Percentiles rank a stretch among this genome's conserved stretches.
phyloP scores from a whole-genome alignment of 2,888 invertebrate genomes.

The Pocota personata region DNA sequence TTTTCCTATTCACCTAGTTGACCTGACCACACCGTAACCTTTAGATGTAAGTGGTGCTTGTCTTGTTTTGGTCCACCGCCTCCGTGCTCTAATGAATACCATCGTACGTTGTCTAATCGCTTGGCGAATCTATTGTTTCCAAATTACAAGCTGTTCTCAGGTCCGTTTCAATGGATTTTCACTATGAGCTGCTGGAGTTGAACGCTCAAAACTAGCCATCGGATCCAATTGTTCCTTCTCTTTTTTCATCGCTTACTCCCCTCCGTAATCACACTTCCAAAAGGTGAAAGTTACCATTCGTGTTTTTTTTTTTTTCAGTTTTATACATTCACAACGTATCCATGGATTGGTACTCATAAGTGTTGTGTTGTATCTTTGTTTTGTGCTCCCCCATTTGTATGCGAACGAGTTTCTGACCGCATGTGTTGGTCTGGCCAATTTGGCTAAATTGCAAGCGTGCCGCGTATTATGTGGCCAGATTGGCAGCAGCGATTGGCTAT shows the following conservation, averaged over 20 bases:
- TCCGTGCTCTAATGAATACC: constrained; percentile 5
- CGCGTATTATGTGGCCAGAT: constrained; percentile 38
- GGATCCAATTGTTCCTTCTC: constrained; percentile 2
- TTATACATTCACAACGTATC: not conserved
- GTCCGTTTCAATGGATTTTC: constrained; percentile 14
- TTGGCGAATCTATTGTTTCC: constrained; percentile 16
- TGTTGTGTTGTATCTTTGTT: not conserved
- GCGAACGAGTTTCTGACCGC: constrained; percentile 40
- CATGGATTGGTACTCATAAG: not conserved
- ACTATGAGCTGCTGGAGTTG: not conserved
- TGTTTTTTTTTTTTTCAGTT: not conserved
- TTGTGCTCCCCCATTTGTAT: constrained; percentile 21
- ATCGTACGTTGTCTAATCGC: not conserved
- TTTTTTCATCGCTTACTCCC: not conserved
- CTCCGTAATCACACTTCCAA: not conserved
- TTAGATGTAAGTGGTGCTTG: constrained; percentile 9
- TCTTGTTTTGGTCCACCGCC: not conserved
- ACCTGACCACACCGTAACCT: constrained; percentile 24
- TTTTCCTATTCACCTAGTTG: not conserved
- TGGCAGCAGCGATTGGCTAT: constrained; percentile 44
- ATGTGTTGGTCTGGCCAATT: constrained; percentile 49
- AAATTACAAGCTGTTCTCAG: not conserved
- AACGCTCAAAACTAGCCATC: not conserved
- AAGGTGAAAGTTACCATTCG: constrained; percentile 62
- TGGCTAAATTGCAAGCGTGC: constrained; percentile 56